Evolutionary conservation across 2,113 vertebrate genomes (phyloP), one percentile per base, ranked within the genome.

Genomic region (Pundamilia nyererei): DNA sequence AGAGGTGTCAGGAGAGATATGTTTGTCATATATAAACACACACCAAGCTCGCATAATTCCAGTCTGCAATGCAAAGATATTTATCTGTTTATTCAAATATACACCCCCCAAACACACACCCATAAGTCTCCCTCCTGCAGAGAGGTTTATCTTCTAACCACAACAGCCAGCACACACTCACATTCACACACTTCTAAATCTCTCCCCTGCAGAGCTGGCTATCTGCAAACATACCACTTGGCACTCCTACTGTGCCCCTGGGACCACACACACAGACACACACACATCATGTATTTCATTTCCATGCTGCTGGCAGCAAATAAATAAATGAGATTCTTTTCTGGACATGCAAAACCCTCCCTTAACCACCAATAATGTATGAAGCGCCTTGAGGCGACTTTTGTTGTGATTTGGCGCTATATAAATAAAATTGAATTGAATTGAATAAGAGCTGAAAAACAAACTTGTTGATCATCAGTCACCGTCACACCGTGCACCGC

Each of bases 11-110:
- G 40, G 24, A 60, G 26, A 77, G 77, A 65, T 24, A 65, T 29
- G 80, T 82, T 60, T 56, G 24, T 13, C 35, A 19, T 62, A 31
- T 65, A 38, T 21, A 45, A 45, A 87, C 80, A 58, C 49, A 45
- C 54, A 68, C 42, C 38, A n/a, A 5, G 19, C 72, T 33, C 40
- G 31, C 13, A 15, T 7, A 81, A 53, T 17, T 51, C 24, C 31
- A 79, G 5, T 82, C 68, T 79, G 35, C 62, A 56, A 72, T 31
- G 55, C 31, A 21, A 4, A 89, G 87, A 92, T 92, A 81, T 84
- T 62, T 91, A 86, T 94, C 89, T 91, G 80, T 83, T 89, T 81
- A 87, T 89, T 80, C 26, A 79, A 80, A 87, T 80, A 38, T 53
- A 10, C 19, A 5, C 21, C 19, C 62, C 38, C 38, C 60, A 85